Percentiles rank a stretch among this genome's conserved stretches.
Evolutionary conservation across 2,888 invertebrate genomes (phyloP).

Genomic region (Nipponacmea schrenckii): DNA sequence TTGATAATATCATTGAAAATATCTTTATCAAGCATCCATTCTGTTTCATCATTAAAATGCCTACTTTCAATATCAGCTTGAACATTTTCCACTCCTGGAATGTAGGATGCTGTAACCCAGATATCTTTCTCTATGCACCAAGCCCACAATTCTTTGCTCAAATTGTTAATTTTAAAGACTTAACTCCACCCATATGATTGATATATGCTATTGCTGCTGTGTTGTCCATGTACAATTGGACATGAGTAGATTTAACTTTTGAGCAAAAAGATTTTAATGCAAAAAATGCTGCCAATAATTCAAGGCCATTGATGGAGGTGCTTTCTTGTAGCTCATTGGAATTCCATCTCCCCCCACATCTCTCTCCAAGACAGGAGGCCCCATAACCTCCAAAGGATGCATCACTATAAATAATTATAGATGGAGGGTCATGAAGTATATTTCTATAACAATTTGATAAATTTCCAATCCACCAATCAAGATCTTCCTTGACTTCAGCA

Average conservation of each 20-base stretch:
- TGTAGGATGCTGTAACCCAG: not conserved
- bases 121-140: not conserved
- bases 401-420: slow-evolving; percentile 4
- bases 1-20: not conserved
- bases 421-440: not conserved
- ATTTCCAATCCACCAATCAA: slow-evolving; percentile 2
- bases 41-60: not conserved
- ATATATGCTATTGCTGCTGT: too few relatives aligned
- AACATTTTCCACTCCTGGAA: not conserved
- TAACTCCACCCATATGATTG: too few relatives aligned
- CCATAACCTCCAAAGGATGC: not conserved
- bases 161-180: too few relatives aligned
- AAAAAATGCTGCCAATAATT: too few relatives aligned
- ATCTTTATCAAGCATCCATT: not conserved
- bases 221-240: too few relatives aligned
- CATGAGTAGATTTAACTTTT: too few relatives aligned
- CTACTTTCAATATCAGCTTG: not conserved
- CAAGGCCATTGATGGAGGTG: not conserved
- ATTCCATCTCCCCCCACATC: not conserved
- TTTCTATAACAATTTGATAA: not conserved
- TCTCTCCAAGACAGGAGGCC: not conserved
- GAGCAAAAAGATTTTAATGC: too few relatives aligned
- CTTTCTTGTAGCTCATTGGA: not conserved
- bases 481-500: not conserved
- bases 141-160: not conserved